These are phyloP conservation scores for Tetanocera ferruginea DNA, from an alignment of 2,888 invertebrate species.

Conservation along the genomic window DNA sequence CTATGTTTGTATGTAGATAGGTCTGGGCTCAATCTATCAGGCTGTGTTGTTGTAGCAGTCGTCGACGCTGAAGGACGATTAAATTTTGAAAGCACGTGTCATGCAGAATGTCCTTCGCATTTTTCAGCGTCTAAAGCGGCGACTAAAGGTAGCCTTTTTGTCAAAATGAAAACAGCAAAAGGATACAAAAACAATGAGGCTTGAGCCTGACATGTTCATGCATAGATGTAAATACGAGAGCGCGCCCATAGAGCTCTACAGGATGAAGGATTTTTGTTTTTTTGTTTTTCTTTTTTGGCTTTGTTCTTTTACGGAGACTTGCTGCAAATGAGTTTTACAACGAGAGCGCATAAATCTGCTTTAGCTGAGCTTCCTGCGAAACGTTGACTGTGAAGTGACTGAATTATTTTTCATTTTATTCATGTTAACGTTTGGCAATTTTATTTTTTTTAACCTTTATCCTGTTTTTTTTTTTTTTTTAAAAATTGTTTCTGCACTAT, in stretches of 20 bases:
- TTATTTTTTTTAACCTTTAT: neutral
- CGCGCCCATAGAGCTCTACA: neutral
- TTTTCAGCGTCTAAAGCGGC: slow-evolving; percentile 25
- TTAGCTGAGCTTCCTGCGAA: slow-evolving; percentile 17
- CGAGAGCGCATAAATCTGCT: slow-evolving; percentile 34
- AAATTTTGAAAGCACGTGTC: slow-evolving; percentile 38
- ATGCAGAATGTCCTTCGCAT: slow-evolving; percentile 28
- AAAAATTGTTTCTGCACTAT: neutral
- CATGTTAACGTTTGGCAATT: slow-evolving; percentile 19
- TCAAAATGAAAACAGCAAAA: neutral
- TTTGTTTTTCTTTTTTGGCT: neutral
- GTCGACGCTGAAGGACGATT: slow-evolving; percentile 29
- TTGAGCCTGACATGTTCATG: neutral
- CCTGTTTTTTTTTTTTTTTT: neutral
- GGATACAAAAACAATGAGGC: neutral
- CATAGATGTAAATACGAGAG: slow-evolving; percentile 5
- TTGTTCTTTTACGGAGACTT: neutral
- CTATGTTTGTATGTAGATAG: too few relatives aligned
- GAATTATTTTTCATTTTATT: slow-evolving; percentile 42
- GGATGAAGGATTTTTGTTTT: neutral
- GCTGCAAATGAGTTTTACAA: slow-evolving; percentile 31
- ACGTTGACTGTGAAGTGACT: slow-evolving; percentile 31
- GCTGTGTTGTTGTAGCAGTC: neutral
- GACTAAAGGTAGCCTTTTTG: neutral
- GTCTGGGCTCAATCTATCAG: slow-evolving; percentile 1